Base-by-base conservation (phyloP, 2,888 invertebrate genomes). In the Caenorhabditis wallacei region DNA sequence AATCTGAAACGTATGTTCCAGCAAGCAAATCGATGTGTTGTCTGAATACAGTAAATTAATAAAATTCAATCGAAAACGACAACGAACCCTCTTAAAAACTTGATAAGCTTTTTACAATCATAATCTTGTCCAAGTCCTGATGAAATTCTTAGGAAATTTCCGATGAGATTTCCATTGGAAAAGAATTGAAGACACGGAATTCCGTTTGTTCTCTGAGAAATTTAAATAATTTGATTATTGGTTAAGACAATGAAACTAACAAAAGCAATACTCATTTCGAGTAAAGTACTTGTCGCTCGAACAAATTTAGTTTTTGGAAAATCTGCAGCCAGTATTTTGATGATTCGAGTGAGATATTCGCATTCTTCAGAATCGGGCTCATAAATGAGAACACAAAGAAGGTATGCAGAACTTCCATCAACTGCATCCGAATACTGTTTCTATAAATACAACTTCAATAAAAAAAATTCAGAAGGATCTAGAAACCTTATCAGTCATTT, bases 131-230 rank as follows among this genome's bases (percentile, higher is more conserved):
- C 88, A 8, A 91, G 56, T n/a, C 61, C 30, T 1, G 80, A 24
- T 0, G 81, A 80, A 8, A 88, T 46, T 13, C 71, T 82, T 5
- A 91, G 84, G 48, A 91, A 90, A 76, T 90, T 91, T 18, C 89
- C 90, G 22, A 88, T 81, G n/a, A 91, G 79, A 18, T 88, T 57
- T 7, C 87, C 90, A 18, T 82, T 59, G 8, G 63, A 48, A 72
- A 89, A 91, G 40, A 91, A 85, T 81, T 91, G 91, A 5, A 91
- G 79, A 1, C 88, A 80, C 3, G 91, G 91, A 8, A 90, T 66
- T 1, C 86, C 91, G 11, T 83, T 80, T 4, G 57, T 57, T 61
- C 26, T 75, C 80, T 80, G 69, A 46, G 1, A 43, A 20, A 56
- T 43, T 20, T 4, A 30, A n/a, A 37, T 20, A 4, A 22, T 43